Conservation (phyloP, 2,888 invertebrate genomes). For the Colostygia pectinataria region DNA sequence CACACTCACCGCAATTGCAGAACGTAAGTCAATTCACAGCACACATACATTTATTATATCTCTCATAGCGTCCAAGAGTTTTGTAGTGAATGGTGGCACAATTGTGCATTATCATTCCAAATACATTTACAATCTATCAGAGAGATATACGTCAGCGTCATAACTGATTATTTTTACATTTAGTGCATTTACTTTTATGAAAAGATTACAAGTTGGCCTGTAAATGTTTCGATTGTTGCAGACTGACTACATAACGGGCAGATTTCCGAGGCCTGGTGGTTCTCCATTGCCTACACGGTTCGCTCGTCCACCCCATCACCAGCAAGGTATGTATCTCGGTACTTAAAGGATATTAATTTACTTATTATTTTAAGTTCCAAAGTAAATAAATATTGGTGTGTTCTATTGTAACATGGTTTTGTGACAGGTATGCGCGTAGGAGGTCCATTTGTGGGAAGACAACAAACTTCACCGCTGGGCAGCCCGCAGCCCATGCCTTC, state of each 20-base stretch:
- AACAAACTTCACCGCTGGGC: constrained; percentile 77
- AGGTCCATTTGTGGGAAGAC: constrained; percentile 67
- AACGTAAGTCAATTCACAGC: constrained; percentile 54
- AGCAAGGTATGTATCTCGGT: constrained; percentile 57
- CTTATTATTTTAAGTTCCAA: too few relatives aligned
- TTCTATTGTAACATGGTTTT: not conserved
- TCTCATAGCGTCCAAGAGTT: too few relatives aligned
- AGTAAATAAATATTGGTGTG: too few relatives aligned
- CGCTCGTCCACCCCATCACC: constrained; percentile 74
- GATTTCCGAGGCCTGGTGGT: constrained; percentile 72
- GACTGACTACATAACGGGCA: constrained; percentile 64
- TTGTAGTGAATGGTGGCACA: too few relatives aligned
- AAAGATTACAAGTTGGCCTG: too few relatives aligned
- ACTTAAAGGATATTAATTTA: not conserved
- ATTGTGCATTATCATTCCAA: too few relatives aligned
- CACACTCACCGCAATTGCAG: constrained; percentile 77
- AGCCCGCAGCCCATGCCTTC: constrained; percentile 79
- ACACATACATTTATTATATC: too few relatives aligned
- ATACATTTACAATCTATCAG: too few relatives aligned
- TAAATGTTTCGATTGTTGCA: constrained; percentile 29
- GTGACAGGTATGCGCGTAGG: constrained; percentile 73
- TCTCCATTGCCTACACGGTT: constrained; percentile 72
- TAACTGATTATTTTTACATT: too few relatives aligned
- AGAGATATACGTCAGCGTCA: too few relatives aligned
- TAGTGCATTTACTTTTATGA: too few relatives aligned